Base-by-base conservation (phyloP, 64 coral and sea anemone species). In the Dendronephthya gigantea region DNA sequence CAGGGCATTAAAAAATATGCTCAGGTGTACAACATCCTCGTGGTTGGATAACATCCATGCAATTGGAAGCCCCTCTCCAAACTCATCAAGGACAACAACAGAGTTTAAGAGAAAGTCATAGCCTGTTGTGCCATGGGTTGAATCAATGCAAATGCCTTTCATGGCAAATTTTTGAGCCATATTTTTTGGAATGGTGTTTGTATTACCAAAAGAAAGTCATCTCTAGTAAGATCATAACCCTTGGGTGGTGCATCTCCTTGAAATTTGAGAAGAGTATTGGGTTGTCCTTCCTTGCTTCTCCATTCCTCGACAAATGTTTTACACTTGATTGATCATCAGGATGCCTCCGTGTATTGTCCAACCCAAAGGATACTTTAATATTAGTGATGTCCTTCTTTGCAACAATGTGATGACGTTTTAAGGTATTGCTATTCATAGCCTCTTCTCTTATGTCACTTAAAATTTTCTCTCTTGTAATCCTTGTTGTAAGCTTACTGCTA, bases 21-120 rank as follows among this genome's bases (percentile, higher is more conserved):
- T 85, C 92, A 93, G 88, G 15, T 47, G 22, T 16, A 82, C 85
- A 2, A 90, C 86, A 47, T 90, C 83, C 86, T 93, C 92, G 62
- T 90, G 92, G 27, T 88, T 93, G 29, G 92, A 90, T 48, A 90
- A 49, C 12, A 84, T 90, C 85, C 85, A 93, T 9, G 88, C 88
- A 17, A 82, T 56, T 40, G 88, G 88, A 65, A 90, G 35, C 36
- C 88, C 92, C 45, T 88, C 17, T 23, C 88, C 85, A 86, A 43
- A 89, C 17, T 92, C 91, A 87, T 89, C 91, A 38, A 22, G 51
- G n/a, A 89, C 84, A 39, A 87, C 50, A 7, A 89, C 33, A 15
- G 91, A 86, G 48, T 72, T 89, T 40, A 89, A 62, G 6, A 83
- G 48, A 76, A 92, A 92, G 43, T 85, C 84, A 32, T 92, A 92